These are phyloP conservation scores for Geococcyx californianus DNA, from an alignment of 2,113 vertebrate species.

Conservation along the genomic window DNA sequence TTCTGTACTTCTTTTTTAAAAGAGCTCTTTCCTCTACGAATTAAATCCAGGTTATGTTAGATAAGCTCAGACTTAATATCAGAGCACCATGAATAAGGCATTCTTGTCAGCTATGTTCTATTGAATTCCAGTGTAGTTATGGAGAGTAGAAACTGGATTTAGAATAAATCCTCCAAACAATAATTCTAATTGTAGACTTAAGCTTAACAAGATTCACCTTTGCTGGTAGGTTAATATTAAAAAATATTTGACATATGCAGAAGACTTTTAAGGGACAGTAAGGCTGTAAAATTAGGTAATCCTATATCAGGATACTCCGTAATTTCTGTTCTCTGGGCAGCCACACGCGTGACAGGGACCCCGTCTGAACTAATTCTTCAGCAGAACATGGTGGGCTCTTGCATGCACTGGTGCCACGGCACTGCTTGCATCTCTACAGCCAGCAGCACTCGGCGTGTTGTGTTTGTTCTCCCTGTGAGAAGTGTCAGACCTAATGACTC, in stretches of 20 bases:
- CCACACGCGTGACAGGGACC: not conserved
- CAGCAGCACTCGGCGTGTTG: not conserved
- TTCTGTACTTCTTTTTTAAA: not conserved
- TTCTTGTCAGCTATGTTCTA: not conserved
- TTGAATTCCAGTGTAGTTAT: not conserved
- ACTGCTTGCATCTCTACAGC: not conserved
- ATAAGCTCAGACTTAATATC: not conserved
- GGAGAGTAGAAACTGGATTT: not conserved
- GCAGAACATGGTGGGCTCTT: not conserved
- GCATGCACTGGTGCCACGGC: not conserved
- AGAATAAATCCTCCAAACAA: not conserved
- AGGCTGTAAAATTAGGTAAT: not conserved
- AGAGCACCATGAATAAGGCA: not conserved
- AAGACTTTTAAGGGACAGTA: not conserved
- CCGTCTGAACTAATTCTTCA: not conserved
- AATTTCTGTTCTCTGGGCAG: not conserved
- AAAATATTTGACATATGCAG: not conserved
- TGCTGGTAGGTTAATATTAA: not conserved
- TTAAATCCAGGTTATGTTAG: not conserved
- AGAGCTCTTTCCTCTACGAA: not conserved
- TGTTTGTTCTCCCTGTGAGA: not conserved
- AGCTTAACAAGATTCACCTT: not conserved
- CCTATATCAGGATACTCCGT: not conserved
- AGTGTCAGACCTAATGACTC: not conserved
- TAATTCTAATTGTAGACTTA: not conserved